Evolutionary conservation across 2,113 vertebrate genomes (phyloP).

Genomic region (Sturnus vulgaris): DNA sequence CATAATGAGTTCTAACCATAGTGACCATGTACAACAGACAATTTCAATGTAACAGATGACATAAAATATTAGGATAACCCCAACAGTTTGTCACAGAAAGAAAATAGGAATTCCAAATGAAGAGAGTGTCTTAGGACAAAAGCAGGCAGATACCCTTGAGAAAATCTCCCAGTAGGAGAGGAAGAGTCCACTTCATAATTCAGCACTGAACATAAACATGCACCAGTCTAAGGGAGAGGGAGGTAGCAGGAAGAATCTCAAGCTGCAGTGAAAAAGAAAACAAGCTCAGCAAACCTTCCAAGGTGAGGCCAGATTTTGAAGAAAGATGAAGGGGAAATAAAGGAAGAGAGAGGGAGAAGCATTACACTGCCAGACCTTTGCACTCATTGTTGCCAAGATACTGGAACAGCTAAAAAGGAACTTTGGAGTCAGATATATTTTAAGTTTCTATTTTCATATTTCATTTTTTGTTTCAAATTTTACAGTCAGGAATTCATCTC

Average conservation of each 20-base stretch:
- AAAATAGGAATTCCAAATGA: background rate
- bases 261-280: background rate
- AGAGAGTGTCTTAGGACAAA: background rate
- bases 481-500: conserved; percentile 23
- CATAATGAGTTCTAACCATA: background rate
- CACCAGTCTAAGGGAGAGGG: background rate
- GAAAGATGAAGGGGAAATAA: background rate
- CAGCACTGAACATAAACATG: background rate
- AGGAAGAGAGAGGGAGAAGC: background rate
- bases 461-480: conserved; percentile 46
- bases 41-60: background rate
- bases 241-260: background rate
- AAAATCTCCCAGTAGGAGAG: background rate
- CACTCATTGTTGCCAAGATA: background rate
- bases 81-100: background rate
- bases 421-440: conserved; percentile 11
- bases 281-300: background rate
- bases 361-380: background rate
- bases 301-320: background rate
- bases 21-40: background rate
- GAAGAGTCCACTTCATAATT: background rate
- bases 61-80: background rate
- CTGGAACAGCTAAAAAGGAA: conserved; percentile 40
- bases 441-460: conserved; percentile 51
- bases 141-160: background rate